These are phyloP conservation scores for Euura lappo DNA, from an alignment of 1,140 invertebrate genomes.

Conservation along the genomic window DNA sequence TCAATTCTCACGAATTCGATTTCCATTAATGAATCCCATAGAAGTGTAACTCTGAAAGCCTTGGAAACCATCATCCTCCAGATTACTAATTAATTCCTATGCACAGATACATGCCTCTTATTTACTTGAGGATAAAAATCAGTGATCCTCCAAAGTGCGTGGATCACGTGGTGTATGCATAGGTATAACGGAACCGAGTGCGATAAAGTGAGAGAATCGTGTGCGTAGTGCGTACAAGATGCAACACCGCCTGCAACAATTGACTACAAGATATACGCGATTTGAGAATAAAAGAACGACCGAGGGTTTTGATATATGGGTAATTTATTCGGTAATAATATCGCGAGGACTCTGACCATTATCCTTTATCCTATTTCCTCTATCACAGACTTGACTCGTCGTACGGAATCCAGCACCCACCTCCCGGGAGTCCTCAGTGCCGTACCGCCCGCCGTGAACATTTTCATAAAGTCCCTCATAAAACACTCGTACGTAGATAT, in stretches of 20 bases:
- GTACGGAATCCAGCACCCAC: background rate
- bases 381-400: background rate
- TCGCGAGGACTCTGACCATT: background rate
- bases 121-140: no score
- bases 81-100: no score
- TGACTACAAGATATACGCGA: background rate
- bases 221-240: no score
- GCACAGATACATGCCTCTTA: no score
- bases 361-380: background rate
- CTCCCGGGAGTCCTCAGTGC: background rate
- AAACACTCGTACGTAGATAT: background rate
- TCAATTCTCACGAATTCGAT: no score
- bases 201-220: no score
- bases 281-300: background rate
- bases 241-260: background rate
- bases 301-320: background rate
- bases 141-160: no score
- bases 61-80: no score
- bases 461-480: slow-evolving; percentile 4
- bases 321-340: background rate
- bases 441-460: background rate
- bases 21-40: no score
- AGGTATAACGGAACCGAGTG: no score
- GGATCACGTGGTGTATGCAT: no score
- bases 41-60: no score